phyloP scores from a whole-genome alignment of 2,113 vertebrate genomes.

The Ciconia boyciana region DNA sequence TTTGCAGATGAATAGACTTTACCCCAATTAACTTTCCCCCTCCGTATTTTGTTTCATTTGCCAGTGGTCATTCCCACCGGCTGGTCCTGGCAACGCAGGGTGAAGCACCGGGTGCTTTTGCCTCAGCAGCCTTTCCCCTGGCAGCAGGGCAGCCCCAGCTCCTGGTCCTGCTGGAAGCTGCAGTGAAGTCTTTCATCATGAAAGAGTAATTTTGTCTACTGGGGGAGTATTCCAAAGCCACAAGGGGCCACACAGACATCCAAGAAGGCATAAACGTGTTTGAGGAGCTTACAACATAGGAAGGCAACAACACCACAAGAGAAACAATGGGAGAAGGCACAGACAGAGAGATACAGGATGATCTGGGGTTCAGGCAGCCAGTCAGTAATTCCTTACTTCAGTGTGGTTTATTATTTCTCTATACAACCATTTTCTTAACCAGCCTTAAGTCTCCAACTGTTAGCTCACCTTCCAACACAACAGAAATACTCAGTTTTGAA shows the following conservation, averaged over 20 bases:
- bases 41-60: background rate
- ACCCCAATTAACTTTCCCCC: background rate
- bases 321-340: background rate
- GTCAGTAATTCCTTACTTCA: background rate
- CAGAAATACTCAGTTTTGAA: background rate
- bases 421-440: background rate
- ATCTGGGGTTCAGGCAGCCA: background rate
- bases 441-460: background rate
- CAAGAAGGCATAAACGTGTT: background rate
- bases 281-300: background rate
- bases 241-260: background rate
- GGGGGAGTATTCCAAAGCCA: background rate
- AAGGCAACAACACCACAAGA: background rate
- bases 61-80: background rate
- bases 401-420: background rate
- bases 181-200: background rate
- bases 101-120: background rate
- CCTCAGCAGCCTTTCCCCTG: background rate
- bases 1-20: background rate
- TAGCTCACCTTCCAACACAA: background rate
- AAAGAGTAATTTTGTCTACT: background rate
- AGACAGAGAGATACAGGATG: background rate
- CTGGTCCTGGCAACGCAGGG: background rate
- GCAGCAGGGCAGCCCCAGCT: background rate
- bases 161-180: background rate